These are phyloP conservation scores for Triops longicaudatus DNA, from an alignment of 1,140 invertebrate species.

Conservation along the genomic window DNA sequence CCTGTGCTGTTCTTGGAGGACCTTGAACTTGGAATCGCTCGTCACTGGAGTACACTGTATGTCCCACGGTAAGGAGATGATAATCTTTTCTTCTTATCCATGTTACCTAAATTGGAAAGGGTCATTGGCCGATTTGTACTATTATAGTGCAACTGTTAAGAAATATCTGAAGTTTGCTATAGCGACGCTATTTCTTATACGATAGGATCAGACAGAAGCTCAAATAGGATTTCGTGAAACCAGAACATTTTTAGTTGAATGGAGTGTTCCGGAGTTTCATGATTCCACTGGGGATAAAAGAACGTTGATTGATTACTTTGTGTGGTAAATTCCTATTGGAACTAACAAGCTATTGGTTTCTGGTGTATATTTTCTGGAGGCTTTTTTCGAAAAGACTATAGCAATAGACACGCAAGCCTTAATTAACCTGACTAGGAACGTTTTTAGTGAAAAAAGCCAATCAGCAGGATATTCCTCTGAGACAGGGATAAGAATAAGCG, in stretches of 20 bases:
- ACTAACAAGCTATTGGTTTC: not conserved
- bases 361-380: not conserved
- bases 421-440: not conserved
- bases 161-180: too few species aligned
- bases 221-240: too few species aligned
- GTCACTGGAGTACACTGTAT: constrained; percentile 74
- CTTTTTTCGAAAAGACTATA: not conserved
- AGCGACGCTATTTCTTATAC: too few species aligned
- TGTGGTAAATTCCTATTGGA: not conserved
- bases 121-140: not conserved
- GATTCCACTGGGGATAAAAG: too few species aligned
- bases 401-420: not conserved
- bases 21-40: constrained; percentile 62
- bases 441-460: not conserved
- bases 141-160: too few species aligned
- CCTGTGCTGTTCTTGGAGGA: constrained; percentile 18
- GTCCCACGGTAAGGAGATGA: constrained; percentile 68
- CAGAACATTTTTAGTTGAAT: too few species aligned
- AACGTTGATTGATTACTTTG: not conserved
- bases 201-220: too few species aligned
- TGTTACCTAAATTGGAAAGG: constrained; percentile 53
- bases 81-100: constrained; percentile 74
- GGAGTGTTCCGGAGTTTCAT: too few species aligned
- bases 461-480: not conserved
- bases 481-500: not conserved